A percentile compares a stretch with the other conserved stretches of the same genome.
These are phyloP conservation scores for Campopleginae sp. DNA, from an alignment of 2,888 invertebrate species.

Conservation along the genomic window DNA sequence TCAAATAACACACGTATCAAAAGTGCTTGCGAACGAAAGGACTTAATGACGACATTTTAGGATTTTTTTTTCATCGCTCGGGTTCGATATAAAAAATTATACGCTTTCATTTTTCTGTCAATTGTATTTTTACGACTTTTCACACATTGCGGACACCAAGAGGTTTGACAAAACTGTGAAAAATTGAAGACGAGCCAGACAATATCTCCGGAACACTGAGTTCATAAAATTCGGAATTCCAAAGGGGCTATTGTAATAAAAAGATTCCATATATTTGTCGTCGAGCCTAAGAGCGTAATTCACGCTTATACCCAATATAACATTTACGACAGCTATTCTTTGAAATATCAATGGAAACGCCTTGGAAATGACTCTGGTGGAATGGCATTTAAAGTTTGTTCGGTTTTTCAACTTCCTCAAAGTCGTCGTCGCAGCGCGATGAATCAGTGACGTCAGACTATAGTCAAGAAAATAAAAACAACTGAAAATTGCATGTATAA, in stretches of 20 bases:
- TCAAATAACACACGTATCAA: conserved; percentile 32
- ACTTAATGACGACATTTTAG: not conserved
- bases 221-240: not conserved
- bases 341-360: not conserved
- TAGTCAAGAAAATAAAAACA: not conserved
- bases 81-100: not conserved
- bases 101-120: not conserved
- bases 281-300: not conserved
- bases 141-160: not conserved
- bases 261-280: conserved; percentile 3
- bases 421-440: not conserved
- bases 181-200: not conserved
- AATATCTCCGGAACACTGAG: not conserved
- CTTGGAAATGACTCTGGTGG: not conserved
- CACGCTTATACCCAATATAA: not conserved
- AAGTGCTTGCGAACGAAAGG: conserved; percentile 36
- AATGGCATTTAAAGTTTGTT: not conserved
- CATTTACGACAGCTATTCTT: not conserved
- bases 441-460: not conserved
- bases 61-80: not conserved
- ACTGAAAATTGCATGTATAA: not conserved
- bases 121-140: not conserved
- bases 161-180: not conserved
- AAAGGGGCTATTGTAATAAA: not conserved
- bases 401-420: conserved; percentile 1